Evolutionary conservation across 2,888 invertebrate genomes (phyloP).

Genomic region (Dexiosoma caninum): DNA sequence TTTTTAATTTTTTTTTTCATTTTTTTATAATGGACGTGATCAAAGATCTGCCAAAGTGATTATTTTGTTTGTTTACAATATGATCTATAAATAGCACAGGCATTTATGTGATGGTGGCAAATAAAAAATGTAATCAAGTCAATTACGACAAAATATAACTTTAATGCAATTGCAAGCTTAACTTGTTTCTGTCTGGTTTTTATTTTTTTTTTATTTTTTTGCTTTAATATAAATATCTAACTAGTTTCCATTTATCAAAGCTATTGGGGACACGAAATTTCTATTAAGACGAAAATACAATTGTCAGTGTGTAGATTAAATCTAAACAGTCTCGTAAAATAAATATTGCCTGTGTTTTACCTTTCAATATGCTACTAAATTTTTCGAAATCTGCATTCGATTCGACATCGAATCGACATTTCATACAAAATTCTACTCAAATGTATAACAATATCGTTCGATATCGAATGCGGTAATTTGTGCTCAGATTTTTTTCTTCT

Average conservation of each 20-base stretch:
- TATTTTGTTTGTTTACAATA: constrained; percentile 51
- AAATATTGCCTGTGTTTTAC: too few species aligned
- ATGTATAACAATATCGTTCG: too few species aligned
- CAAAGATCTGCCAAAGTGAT: constrained; percentile 51
- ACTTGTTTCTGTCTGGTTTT: constrained; percentile 13
- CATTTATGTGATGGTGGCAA: constrained; percentile 1
- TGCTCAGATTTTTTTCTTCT: too few species aligned
- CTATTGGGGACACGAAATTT: background rate
- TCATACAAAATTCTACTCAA: too few species aligned
- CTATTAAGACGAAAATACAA: too few species aligned
- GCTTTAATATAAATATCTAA: background rate
- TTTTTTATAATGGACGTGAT: constrained; percentile 24
- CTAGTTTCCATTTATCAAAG: background rate
- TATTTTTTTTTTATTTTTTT: background rate
- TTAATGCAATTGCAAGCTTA: constrained; percentile 8
- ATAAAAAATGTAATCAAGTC: background rate
- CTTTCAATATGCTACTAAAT: too few species aligned
- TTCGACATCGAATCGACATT: too few species aligned
- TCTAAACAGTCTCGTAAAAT: too few species aligned
- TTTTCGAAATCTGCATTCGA: too few species aligned
- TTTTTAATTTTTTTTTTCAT: background rate
- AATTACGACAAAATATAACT: background rate
- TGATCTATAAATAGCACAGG: constrained; percentile 47
- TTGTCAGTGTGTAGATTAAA: too few species aligned
- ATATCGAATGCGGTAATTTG: too few species aligned